phyloP scores from a whole-genome alignment of 2,113 vertebrate genomes.

The Chaenocephalus aceratus region DNA sequence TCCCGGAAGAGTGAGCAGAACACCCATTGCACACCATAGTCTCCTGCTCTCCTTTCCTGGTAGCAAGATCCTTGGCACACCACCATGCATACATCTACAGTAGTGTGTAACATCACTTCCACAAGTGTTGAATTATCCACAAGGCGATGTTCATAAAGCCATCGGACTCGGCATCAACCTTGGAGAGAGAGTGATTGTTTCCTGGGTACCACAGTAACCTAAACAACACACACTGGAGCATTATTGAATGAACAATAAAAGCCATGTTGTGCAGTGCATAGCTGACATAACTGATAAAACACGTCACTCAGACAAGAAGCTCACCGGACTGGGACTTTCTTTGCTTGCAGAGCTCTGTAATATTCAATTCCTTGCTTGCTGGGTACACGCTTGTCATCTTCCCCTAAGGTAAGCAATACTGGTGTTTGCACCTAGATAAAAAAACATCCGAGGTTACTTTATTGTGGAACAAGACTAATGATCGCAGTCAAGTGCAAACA shows the following conservation, averaged over 20 bases:
- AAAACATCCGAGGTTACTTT: background rate
- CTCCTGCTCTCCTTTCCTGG: constrained; percentile 7
- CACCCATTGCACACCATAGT: constrained; percentile 6
- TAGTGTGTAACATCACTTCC: constrained; percentile 59
- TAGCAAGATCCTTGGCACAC: background rate
- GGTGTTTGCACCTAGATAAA: constrained; percentile 89
- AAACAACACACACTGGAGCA: constrained; percentile 29
- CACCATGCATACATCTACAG: background rate
- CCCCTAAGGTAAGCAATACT: constrained; percentile 90
- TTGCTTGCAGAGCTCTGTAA: constrained; percentile 91
- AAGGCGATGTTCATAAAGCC: constrained; percentile 92
- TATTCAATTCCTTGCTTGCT: constrained; percentile 94
- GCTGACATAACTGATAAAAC: background rate
- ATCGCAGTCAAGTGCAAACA: background rate
- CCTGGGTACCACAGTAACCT: constrained; percentile 94
- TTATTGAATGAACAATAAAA: constrained; percentile 23
- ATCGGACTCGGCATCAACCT: constrained; percentile 93
- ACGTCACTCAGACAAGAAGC: constrained; percentile 40
- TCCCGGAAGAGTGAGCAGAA: constrained; percentile 15
- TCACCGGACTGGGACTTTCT: constrained; percentile 89
- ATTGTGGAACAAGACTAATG: background rate
- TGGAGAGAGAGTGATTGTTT: constrained; percentile 91
- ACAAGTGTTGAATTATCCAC: constrained; percentile 90
- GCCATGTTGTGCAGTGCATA: background rate
- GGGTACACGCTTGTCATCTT: constrained; percentile 92